Conservation (phyloP, 2,888 invertebrate genomes). For the Yponomeuta malinellus region DNA sequence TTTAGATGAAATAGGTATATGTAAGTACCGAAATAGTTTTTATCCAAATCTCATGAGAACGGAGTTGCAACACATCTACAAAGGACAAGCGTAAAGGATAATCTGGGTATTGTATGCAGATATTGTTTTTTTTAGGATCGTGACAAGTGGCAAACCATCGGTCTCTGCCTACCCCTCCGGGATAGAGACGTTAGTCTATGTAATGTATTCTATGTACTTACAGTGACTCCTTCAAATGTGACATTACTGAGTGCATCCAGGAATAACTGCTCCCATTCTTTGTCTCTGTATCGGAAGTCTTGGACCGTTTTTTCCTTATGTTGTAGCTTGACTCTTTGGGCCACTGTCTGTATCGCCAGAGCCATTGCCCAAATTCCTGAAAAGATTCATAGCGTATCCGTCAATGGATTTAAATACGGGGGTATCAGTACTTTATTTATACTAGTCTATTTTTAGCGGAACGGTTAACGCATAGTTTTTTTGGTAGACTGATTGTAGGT, state of each 20-base stretch:
- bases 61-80: no score
- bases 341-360: conserved; percentile 92
- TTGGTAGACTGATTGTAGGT: background rate
- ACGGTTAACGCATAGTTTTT: background rate
- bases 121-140: no score
- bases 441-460: no score
- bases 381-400: conserved; percentile 6
- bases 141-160: no score
- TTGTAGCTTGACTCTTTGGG: conserved; percentile 81
- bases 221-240: conserved; percentile 94
- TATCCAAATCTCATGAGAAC: no score
- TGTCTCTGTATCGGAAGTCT: conserved; percentile 90
- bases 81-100: no score
- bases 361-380: conserved; percentile 95
- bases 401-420: no score
- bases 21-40: no score
- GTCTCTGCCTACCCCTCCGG: no score
- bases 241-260: conserved; percentile 92
- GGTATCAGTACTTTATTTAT: no score
- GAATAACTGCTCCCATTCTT: conserved; percentile 90
- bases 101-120: no score
- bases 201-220: conserved; percentile 38
- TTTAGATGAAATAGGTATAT: no score
- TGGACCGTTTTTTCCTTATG: conserved; percentile 86
- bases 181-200: background rate